Base-by-base conservation (phyloP, 2,797 vertebrate genomes). In the Cyclura pinguis region DNA sequence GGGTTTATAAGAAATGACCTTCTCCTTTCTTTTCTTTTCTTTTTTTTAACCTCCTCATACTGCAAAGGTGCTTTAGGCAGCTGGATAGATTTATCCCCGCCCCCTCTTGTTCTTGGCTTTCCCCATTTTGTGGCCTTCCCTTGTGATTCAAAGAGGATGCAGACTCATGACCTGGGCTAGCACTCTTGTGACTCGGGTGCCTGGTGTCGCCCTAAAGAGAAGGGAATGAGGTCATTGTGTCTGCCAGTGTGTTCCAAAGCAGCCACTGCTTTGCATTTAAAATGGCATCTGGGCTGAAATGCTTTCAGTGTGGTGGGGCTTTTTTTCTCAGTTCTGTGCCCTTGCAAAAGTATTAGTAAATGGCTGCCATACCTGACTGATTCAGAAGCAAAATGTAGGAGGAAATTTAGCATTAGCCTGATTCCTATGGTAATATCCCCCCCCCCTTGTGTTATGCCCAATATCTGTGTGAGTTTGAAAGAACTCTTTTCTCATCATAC, bases 41-140 rank as follows among this genome's bases (percentile, higher is more conserved):
- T 47, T 47, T 47, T 0, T 72, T 64, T 0, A 32, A 38, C 24
- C 14, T 18, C n/a, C 38, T 35, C 85, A 1, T 14, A 0, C 0
- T 1, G 86, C 22, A 81, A 0, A 27, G 0, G 0, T 1, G 64
- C 80, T 50, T 1, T 0, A 0, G 89, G 4, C 8, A 76, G 0
- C 0, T 3, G 59, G 29, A 50, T 57, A 29, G 83, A 3, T 88
- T 72, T 18, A 0, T n/a, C 80, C 77, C 2, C 47, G 52, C 42
- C 4, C 42, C 69, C 42, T 20, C 7, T 0, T 24, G 1, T 22
- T 14, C 35, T 38, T 42, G 55, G 80, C 32, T 80, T 77, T 73
- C n/a, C 9, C 42, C 16, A 42, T 76, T 76, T 16, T 20, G 18
- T 38, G 77, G 77, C 62, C 38, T 47, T 42, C 24, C 14, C 1